Conservation (phyloP, 2,113 vertebrate species). For the Nerophis ophidion region DNA sequence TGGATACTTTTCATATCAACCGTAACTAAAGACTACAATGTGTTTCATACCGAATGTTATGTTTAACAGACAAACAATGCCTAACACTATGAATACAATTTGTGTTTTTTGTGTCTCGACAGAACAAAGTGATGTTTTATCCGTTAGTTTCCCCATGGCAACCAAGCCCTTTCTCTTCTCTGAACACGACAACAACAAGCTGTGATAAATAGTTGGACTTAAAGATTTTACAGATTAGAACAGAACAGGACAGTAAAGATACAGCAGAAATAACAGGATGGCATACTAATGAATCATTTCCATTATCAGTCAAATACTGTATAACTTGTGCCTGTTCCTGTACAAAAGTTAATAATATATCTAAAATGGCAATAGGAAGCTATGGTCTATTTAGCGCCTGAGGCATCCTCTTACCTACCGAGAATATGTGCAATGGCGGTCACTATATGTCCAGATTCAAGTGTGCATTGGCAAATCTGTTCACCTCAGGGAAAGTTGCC, state of each 20-base stretch:
- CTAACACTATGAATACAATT: not conserved
- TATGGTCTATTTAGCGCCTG: constrained; percentile 2
- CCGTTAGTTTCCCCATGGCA: constrained; percentile 44
- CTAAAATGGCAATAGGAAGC: constrained; percentile 23
- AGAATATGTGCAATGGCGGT: not conserved
- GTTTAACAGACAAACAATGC: no score
- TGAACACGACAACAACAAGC: constrained; percentile 32
- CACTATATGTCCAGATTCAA: constrained; percentile 30
- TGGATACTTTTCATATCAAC: not conserved
- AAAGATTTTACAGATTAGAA: constrained; percentile 40
- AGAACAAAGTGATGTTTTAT: constrained; percentile 16
- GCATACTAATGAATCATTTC: constrained; percentile 33
- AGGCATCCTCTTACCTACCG: not conserved
- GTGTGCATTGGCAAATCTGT: constrained; percentile 48
- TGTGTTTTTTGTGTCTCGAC: constrained; percentile 4
- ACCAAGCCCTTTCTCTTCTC: constrained; percentile 17
- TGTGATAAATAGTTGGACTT: constrained; percentile 40
- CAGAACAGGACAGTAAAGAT: not conserved
- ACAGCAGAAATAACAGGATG: constrained; percentile 18
- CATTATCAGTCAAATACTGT: constrained; percentile 41
- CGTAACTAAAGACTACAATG: not conserved
- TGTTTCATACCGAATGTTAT: not conserved
- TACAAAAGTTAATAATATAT: constrained; percentile 12
- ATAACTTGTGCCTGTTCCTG: constrained; percentile 31
- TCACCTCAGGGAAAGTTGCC: constrained; percentile 50